Percentiles rank a stretch among this genome's conserved stretches.
Conservation (phyloP, 2,113 vertebrate genomes). For the Ammodytes marinus region DNA sequence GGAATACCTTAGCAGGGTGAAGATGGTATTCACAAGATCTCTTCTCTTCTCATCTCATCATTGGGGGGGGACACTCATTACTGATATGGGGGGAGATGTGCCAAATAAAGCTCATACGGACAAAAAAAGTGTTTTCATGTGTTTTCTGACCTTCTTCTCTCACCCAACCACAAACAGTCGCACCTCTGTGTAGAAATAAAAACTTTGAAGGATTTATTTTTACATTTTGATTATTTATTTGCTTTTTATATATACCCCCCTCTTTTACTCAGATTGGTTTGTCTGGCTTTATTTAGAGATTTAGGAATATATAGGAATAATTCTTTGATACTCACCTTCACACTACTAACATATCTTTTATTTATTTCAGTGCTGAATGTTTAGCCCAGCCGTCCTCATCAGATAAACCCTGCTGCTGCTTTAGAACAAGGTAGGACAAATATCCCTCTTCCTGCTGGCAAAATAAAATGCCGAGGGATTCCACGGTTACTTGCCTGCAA, state of each 20-base stretch:
- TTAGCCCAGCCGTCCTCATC: conserved; percentile 1
- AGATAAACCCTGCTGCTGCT: conserved; percentile 21
- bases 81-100: background rate
- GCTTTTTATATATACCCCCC: background rate
- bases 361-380: conserved; percentile 27
- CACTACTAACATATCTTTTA: conserved; percentile 18
- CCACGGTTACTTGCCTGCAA: background rate
- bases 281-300: background rate
- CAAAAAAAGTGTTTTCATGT: background rate
- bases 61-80: conserved; percentile 28
- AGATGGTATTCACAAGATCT: conserved; percentile 33
- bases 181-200: background rate
- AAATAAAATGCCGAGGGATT: conserved; percentile 16
- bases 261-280: background rate
- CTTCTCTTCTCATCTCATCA: conserved; percentile 39
- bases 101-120: conserved; percentile 26
- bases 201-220: conserved; percentile 3
- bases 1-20: conserved; percentile 75
- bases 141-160: conserved; percentile 18
- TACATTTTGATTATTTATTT: background rate
- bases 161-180: background rate
- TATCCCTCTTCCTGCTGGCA: conserved; percentile 2
- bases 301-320: background rate
- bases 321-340: background rate
- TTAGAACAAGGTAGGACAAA: conserved; percentile 61